These are phyloP conservation scores for Eriosoma lanigerum DNA, from an alignment of 1,140 invertebrate species.

Conservation along the genomic window DNA sequence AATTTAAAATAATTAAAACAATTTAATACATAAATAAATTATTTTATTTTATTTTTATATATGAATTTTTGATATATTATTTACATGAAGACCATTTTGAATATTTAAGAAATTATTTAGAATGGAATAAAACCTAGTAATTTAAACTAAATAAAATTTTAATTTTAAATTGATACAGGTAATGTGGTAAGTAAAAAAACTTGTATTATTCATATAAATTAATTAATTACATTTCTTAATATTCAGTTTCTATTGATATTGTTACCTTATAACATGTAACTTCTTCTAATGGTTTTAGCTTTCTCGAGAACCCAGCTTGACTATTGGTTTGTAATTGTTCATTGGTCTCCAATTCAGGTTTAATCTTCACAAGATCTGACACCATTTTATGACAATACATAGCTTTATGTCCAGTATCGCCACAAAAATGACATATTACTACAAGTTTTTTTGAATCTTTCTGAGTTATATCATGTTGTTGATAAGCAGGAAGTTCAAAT, in stretches of 20 bases:
- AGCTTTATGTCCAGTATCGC: conserved; percentile 94
- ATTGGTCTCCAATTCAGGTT: conserved; percentile 59
- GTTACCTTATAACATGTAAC: conserved; percentile 88
- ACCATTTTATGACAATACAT: conserved; percentile 84
- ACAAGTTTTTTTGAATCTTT: conserved; percentile 81
- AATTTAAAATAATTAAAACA: too few species aligned
- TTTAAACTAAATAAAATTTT: too few species aligned
- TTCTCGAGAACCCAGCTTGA: conserved; percentile 54
- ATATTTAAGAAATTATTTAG: too few species aligned
- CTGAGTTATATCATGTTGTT: conserved; percentile 66
- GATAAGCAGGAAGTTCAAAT: conserved; percentile 83
- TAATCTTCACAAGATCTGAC: conserved; percentile 47
- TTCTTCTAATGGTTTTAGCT: conserved; percentile 83
- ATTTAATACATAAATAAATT: too few species aligned
- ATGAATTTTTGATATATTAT: too few species aligned
- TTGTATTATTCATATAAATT: too few species aligned
- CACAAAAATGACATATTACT: conserved; percentile 91
- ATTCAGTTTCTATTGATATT: background rate
- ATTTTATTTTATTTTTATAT: too few species aligned
- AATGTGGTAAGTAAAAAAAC: too few species aligned
- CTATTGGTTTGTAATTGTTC: conserved; percentile 55
- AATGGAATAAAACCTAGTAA: too few species aligned
- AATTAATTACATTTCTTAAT: too few species aligned
- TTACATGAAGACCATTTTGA: too few species aligned
- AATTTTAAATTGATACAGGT: too few species aligned